phyloP scores from a whole-genome alignment of 2,888 invertebrate genomes.

The Cheilosia vernalis region DNA sequence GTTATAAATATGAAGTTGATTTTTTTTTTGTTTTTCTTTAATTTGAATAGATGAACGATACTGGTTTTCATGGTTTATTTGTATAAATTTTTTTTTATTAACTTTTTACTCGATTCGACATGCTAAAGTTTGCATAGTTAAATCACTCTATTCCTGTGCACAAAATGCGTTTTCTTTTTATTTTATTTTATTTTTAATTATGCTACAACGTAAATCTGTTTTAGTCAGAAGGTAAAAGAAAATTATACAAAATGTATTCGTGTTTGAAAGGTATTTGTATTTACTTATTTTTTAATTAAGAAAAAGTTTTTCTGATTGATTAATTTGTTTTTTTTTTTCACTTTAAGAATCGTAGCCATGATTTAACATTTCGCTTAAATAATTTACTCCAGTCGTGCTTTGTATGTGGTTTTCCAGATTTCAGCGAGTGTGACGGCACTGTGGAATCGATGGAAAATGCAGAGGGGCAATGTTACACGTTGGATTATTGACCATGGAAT shows the following conservation, averaged over 20 bases:
- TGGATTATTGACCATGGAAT: constrained; percentile 97
- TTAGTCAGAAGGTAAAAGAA: constrained; percentile 21
- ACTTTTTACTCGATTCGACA: constrained; percentile 65
- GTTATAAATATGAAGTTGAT: constrained; percentile 67
- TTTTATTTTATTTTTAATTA: constrained; percentile 39
- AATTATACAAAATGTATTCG: constrained; percentile 57
- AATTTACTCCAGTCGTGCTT: constrained; percentile 92
- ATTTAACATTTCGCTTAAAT: constrained; percentile 17
- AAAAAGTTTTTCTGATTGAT: constrained; percentile 42
- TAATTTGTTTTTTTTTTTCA: constrained; percentile 1
- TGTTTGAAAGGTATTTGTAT: constrained; percentile 31
- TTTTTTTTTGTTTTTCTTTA: constrained; percentile 43
- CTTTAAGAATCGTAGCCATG: constrained; percentile 49
- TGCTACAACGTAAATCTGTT: constrained; percentile 57
- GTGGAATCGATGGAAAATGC: constrained; percentile 98
- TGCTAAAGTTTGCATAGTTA: constrained; percentile 51
- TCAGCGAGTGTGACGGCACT: constrained; percentile 97
- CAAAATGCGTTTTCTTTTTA: constrained; percentile 45
- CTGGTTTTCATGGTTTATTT: constrained; percentile 67
- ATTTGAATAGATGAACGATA: constrained; percentile 73
- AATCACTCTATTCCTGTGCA: constrained; percentile 73
- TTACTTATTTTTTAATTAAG: constrained; percentile 25
- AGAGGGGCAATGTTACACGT: constrained; percentile 95
- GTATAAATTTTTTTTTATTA: constrained; percentile 56
- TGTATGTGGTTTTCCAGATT: constrained; percentile 98